These are phyloP conservation scores for Pseudochirops cupreus DNA, from an alignment of 2,797 vertebrate genomes.

Conservation along the genomic window DNA sequence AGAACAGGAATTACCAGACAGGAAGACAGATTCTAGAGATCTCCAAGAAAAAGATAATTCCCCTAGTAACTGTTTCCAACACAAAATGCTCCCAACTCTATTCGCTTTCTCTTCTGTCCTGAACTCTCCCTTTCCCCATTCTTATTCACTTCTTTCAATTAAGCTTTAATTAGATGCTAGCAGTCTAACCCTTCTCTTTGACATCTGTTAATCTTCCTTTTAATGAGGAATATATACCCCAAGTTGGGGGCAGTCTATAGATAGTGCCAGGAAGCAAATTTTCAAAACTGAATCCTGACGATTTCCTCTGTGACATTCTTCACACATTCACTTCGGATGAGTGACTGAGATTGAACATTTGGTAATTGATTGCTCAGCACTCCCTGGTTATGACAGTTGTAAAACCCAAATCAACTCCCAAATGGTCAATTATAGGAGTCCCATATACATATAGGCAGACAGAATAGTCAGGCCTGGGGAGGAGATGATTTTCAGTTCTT, in stretches of 20 bases:
- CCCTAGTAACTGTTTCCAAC: not conserved
- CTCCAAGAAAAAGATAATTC: not conserved
- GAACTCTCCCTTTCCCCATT: not conserved
- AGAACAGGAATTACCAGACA: not conserved
- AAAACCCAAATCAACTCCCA: slow-evolving; percentile 52
- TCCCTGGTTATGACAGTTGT: slow-evolving; percentile 35
- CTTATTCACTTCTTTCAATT: not conserved
- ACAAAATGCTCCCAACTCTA: not conserved
- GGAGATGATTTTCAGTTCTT: slow-evolving; percentile 28
- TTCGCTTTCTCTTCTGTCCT: not conserved
- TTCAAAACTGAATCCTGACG: not conserved
- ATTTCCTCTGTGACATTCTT: not conserved
- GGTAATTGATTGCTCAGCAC: slow-evolving; percentile 25
- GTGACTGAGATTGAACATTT: not conserved
- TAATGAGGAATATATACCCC: not conserved
- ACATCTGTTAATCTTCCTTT: not conserved
- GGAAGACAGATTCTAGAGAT: not conserved
- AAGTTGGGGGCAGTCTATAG: fast-evolving
- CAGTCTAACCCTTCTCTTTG: not conserved
- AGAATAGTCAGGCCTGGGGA: not conserved
- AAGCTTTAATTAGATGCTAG: not conserved
- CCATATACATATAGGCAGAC: slow-evolving; percentile 6
- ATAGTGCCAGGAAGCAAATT: not conserved
- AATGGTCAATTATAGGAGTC: slow-evolving; percentile 22
- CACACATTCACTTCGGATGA: not conserved